Evolutionary conservation across 1,140 invertebrate species (phyloP), one percentile per base, ranked within the genome.

Genomic region (Pachypsylla venusta): DNA sequence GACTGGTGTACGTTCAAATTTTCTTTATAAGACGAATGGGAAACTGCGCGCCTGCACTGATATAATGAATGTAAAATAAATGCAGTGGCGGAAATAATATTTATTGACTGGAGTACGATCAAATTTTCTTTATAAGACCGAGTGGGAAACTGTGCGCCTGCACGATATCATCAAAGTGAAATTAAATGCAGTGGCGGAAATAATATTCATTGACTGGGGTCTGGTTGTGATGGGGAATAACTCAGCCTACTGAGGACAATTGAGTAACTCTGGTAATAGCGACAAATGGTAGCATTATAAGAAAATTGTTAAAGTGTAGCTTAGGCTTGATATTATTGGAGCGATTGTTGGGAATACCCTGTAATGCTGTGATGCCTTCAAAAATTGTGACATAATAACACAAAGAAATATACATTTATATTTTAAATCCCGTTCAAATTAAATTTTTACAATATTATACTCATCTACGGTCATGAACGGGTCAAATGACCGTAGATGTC

Each of bases 161-260:
- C n/a, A n/a, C n/a, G n/a, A n/a, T n/a, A 39, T 57, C 16, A 40
- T 57, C 30, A 57, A 57, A 40, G 30, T 57, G 16, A 4, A 4
- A 1, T 24, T 27, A 1, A 57, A 57, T 24, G 20, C 16, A 2
- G 35, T 40, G 1, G 26, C 40, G 20, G 35, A 35, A 22, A 40
- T 57, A 12, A 40, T 57, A 14, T 13, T 57, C 22, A 55, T 55
- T 55, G 26, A 55, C 25, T 55, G 22, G 22, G 42, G 39, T 10
- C 20, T 63, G 56, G 63, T 58, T 62, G 75, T 74, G 58, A 73
- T 86, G 84, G 87, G 58, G 84, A 87, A 82, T 83, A 85, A 67
- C 83, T 82, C 16, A 87, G 87, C 71, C 72, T 87, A 84, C 66
- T 35, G 30, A 35, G n/a, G 30, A n/a, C 7, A 35, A 35, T 10